A percentile compares a stretch with the other conserved stretches of the same genome.
phyloP scores from a whole-genome alignment of 1,140 invertebrate species.

The Drosophila pruinosa region DNA sequence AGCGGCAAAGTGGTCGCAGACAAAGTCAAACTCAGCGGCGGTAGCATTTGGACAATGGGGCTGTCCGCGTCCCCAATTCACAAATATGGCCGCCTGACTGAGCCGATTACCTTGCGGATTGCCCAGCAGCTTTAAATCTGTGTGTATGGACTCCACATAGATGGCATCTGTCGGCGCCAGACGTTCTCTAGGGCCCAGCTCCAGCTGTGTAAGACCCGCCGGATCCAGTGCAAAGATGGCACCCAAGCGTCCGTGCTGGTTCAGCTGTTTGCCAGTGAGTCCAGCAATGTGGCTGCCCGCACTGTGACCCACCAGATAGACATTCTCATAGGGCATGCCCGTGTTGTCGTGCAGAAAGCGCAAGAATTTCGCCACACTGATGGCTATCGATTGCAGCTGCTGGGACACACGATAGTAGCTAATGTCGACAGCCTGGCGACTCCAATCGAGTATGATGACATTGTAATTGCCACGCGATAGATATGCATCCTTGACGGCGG shows the following conservation, averaged over 20 bases:
- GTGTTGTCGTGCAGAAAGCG: slow-evolving; percentile 81
- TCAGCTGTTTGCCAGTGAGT: slow-evolving; percentile 77
- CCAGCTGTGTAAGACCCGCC: slow-evolving; percentile 82
- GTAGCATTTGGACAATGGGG: slow-evolving; percentile 86
- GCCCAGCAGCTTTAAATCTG: slow-evolving; percentile 86
- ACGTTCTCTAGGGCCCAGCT: slow-evolving; percentile 67
- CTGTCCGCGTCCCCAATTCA: slow-evolving; percentile 87
- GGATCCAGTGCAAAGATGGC: slow-evolving; percentile 84
- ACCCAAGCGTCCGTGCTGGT: slow-evolving; percentile 57
- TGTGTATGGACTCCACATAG: slow-evolving; percentile 90
- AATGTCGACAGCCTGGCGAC: slow-evolving; percentile 67
- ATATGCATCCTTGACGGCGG: slow-evolving; percentile 78
- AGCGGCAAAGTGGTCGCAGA: slow-evolving; percentile 73
- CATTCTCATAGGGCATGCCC: slow-evolving; percentile 68
- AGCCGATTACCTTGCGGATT: slow-evolving; percentile 82
- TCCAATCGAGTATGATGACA: slow-evolving; percentile 86
- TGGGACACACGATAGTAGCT: slow-evolving; percentile 66
- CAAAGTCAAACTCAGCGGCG: slow-evolving; percentile 71
- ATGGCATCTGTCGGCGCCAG: slow-evolving; percentile 86
- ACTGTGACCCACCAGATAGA: slow-evolving; percentile 84
- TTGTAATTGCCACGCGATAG: slow-evolving; percentile 83
- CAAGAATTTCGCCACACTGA: slow-evolving; percentile 61
- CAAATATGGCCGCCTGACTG: slow-evolving; percentile 89
- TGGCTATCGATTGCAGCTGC: slow-evolving; percentile 62
- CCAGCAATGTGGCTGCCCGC: slow-evolving; percentile 84